Percentiles rank a stretch among this genome's conserved stretches.
phyloP scores from a whole-genome alignment of 92 coral and sea anemone genomes.

The Heteractis magnifica region DNA sequence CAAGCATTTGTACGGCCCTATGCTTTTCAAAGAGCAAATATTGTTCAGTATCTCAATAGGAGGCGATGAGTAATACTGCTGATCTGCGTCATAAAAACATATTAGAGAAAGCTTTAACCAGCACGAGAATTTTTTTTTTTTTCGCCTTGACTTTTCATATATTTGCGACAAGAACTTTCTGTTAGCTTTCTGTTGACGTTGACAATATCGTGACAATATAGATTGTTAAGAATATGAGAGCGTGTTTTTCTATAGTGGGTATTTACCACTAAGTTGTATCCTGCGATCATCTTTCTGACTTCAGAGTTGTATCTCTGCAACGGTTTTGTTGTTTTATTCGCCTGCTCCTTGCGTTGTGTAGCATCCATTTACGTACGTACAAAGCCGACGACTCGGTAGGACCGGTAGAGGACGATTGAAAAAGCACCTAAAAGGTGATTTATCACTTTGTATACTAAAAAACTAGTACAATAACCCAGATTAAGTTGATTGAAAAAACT shows the following conservation, averaged over 20 bases:
- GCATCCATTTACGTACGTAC: not conserved
- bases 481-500: not conserved
- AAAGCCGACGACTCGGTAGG: not conserved
- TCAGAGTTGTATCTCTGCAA: constrained; percentile 6
- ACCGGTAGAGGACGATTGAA: not conserved
- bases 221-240: no score
- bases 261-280: constrained; percentile 27
- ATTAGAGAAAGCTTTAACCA: not conserved
- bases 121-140: not conserved
- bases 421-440: not conserved
- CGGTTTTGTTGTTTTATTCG: not conserved
- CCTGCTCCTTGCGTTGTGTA: not conserved
- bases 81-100: not conserved
- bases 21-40: not conserved
- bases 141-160: not conserved
- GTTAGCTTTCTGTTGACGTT: not conserved
- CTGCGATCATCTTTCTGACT: constrained; percentile 24
- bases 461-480: not conserved
- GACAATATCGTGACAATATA: not conserved
- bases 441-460: not conserved
- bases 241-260: not conserved
- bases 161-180: not conserved
- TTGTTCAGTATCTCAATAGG: not conserved
- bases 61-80: not conserved
- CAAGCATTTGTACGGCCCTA: not conserved